These are phyloP conservation scores for Calephelis perditalis DNA, from an alignment of 2,888 invertebrate species.

Conservation along the genomic window DNA sequence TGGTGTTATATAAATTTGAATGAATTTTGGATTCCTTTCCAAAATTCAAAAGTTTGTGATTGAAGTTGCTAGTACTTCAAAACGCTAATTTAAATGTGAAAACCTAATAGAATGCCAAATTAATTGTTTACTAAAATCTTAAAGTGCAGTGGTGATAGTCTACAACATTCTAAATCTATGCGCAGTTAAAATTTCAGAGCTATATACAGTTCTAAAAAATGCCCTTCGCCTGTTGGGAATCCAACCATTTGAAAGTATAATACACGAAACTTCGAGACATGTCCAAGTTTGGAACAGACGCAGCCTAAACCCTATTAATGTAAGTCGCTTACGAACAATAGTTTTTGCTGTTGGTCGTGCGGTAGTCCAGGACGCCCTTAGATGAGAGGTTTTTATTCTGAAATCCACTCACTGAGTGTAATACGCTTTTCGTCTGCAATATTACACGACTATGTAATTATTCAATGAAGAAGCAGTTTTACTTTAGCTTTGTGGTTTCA, in stretches of 20 bases:
- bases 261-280: slow-evolving; percentile 44
- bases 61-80: too few species aligned
- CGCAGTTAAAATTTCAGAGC: slow-evolving; percentile 30
- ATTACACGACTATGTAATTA: too few species aligned
- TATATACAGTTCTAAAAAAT: slow-evolving; percentile 50
- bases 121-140: too few species aligned
- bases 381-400: background rate
- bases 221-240: slow-evolving; percentile 43
- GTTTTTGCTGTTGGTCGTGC: slow-evolving; percentile 39
- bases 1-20: too few species aligned
- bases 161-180: background rate
- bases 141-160: background rate
- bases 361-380: background rate
- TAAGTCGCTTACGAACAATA: slow-evolving; percentile 38
- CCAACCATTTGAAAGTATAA: slow-evolving; percentile 69
- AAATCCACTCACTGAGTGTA: background rate
- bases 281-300: slow-evolving; percentile 50
- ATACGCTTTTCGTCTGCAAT: background rate
- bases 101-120: too few species aligned
- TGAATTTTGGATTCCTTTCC: too few species aligned
- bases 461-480: too few species aligned
- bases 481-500: too few species aligned
- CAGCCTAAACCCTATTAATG: slow-evolving; percentile 68
- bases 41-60: too few species aligned
- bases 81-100: too few species aligned